phyloP scores from a whole-genome alignment of 1,140 invertebrate species.

The Chlorops oryzae region DNA sequence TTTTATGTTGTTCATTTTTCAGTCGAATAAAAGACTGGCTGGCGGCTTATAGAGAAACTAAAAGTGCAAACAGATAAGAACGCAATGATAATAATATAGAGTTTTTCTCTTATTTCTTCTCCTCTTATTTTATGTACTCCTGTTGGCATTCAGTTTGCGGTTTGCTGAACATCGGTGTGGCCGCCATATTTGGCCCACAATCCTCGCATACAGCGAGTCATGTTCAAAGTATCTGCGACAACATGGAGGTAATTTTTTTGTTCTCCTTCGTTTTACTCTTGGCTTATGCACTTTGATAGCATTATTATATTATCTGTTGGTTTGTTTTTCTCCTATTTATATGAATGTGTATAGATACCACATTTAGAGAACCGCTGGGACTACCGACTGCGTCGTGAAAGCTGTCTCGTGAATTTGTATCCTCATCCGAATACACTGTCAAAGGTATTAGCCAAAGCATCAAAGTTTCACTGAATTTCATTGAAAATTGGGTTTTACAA shows the following conservation, averaged over 20 bases:
- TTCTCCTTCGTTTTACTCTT: background rate
- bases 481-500: background rate
- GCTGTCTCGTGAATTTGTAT: constrained; percentile 88
- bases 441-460: too few relatives aligned
- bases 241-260: constrained; percentile 65
- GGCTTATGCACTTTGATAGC: background rate
- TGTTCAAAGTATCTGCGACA: constrained; percentile 92
- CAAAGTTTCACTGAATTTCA: background rate
- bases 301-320: background rate
- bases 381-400: constrained; percentile 75
- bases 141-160: constrained; percentile 94
- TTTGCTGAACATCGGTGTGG: constrained; percentile 76
- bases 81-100: too few relatives aligned
- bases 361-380: constrained; percentile 93
- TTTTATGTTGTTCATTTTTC: too few relatives aligned
- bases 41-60: too few relatives aligned
- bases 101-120: background rate
- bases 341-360: constrained; percentile 56
- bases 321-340: background rate
- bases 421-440: constrained; percentile 85
- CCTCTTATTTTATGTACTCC: constrained; percentile 33
- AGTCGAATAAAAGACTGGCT: too few relatives aligned
- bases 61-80: too few relatives aligned
- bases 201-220: constrained; percentile 83
- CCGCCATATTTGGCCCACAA: constrained; percentile 90